Base-by-base conservation (phyloP, 2,113 vertebrate genomes). In the Tetrax tetrax region DNA sequence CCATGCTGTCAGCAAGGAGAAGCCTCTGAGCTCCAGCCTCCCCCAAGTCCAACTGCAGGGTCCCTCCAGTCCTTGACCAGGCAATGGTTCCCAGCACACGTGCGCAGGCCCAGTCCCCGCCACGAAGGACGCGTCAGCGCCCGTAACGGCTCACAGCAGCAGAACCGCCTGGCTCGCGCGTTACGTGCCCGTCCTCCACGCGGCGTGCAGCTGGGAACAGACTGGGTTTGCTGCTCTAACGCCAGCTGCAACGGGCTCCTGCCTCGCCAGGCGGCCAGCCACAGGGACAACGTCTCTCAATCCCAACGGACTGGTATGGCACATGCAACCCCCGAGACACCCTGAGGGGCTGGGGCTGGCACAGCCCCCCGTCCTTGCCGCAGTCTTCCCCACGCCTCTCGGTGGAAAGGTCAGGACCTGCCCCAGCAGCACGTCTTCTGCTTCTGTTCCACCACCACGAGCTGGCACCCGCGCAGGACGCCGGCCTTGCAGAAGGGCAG, bases 141-240 rank as follows among this genome's bases (percentile, higher is more conserved):
- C n/a, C 38, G 0, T 0, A 74, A 53, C 51, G 43, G 20, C 5
- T 31, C 17, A 20, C 23, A 43, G 69, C 80, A 77, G 83, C 60
- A 68, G 33, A 24, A 28, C 29, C n/a, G 22, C 5, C 28, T 28
- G 72, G n/a, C 72, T 78, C 12, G 0, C 2, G 20, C 14, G 20
- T 41, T 28, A 63, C 2, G 5, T 1, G 15, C 22, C 3, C 0
- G 0, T 14, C 21, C 45, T 23, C 24, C 54, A 9, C 27, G 51
- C 16, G 70, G 45, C 4, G 2, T 28, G 51, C 50, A 70, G 48
- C 10, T 22, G 3, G 1, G 5, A 35, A 51, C 0, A 10, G 29
- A 53, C 1, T 38, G 21, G 15, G 19, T 33, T 69, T 81, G 64
- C 69, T 50, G 57, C 71, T 93, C 48, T n/a, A 10, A 20, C 17